Evolutionary conservation across 2,888 invertebrate genomes (phyloP).

Genomic region (Callinectes sapidus): DNA sequence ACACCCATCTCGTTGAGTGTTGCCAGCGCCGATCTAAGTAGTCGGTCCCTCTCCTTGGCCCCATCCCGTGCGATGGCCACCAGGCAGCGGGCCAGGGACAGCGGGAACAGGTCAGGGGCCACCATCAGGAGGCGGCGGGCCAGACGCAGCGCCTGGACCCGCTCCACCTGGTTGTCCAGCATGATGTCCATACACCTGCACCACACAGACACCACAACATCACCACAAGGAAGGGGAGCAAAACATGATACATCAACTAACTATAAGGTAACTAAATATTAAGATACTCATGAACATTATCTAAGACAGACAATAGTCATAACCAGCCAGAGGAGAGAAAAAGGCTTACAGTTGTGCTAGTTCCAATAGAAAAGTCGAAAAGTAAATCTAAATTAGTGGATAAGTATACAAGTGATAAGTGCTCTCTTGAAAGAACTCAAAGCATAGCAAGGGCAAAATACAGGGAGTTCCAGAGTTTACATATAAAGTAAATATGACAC

Average conservation of each 20-base stretch:
- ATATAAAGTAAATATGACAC: not conserved
- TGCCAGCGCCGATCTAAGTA: constrained; percentile 89
- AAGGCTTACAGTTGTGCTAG: too few species aligned
- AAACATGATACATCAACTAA: not conserved
- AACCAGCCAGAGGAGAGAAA: too few species aligned
- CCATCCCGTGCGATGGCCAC: constrained; percentile 89
- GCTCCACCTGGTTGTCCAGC: constrained; percentile 87
- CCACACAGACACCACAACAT: not conserved
- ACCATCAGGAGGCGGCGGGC: constrained; percentile 83
- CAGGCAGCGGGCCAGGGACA: constrained; percentile 86
- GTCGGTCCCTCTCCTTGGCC: constrained; percentile 87
- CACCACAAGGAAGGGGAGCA: not conserved
- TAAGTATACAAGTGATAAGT: too few species aligned
- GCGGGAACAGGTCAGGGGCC: constrained; percentile 83
- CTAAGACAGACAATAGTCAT: too few species aligned
- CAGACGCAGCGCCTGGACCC: constrained; percentile 92
- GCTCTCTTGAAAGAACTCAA: not conserved
- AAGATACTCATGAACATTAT: too few species aligned
- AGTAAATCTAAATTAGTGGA: too few species aligned
- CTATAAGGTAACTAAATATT: not conserved
- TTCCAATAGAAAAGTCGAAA: too few species aligned
- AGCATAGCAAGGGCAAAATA: not conserved
- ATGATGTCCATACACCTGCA: constrained; percentile 90
- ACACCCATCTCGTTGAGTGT: constrained; percentile 91
- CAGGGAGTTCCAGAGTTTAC: not conserved